Evolutionary conservation across 2,113 vertebrate genomes (phyloP), one percentile per base, ranked within the genome.

Genomic region (Silurus glanis): DNA sequence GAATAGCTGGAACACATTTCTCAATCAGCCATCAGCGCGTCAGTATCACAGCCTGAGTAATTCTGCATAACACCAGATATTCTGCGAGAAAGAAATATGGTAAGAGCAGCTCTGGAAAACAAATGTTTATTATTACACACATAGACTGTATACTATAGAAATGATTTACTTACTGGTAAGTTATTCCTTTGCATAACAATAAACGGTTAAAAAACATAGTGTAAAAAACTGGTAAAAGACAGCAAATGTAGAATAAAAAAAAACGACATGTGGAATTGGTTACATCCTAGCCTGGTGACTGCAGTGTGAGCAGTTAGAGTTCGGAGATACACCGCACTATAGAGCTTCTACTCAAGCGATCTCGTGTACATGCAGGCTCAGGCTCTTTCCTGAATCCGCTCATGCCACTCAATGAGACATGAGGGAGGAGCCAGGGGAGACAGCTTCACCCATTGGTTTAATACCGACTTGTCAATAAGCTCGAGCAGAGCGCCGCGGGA

Each of bases 401-500:
- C 92, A 95, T 94, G 95, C 95, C 94, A 93, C 94, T 94, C 93
- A 92, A 90, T 88, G 92, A 88, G 92, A 89, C 78, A 88, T 92
- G 92, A 84, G 89, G 89, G 92, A 89, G 85, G 89, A 85, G 85
- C 67, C 84, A 90, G 83, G 53, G 75, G 64, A 78, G 64, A 90
- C 92, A 92, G 92, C 91, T 90, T 92, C 91, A 91, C 91, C 94
- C 90, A 94, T 95, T 95, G 95, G 94, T 93, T 92, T 92, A 92
- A 87, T 93, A 94, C 93, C 94, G 94, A 96, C 96, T 96, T 96
- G 96, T 96, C 96, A 97, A 97, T 97, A 94, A 96, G 96, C 95
- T 95, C 95, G 95, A 96, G 96, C 95, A 95, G 94, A 94, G 94
- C 94, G 92, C 93, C 94, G 94, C 91, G 62, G 94, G 93, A 93